A percentile compares a stretch with the other conserved stretches of the same genome.
phyloP scores from a whole-genome alignment of 2,113 vertebrate species.

The Varanus komodoensis region DNA sequence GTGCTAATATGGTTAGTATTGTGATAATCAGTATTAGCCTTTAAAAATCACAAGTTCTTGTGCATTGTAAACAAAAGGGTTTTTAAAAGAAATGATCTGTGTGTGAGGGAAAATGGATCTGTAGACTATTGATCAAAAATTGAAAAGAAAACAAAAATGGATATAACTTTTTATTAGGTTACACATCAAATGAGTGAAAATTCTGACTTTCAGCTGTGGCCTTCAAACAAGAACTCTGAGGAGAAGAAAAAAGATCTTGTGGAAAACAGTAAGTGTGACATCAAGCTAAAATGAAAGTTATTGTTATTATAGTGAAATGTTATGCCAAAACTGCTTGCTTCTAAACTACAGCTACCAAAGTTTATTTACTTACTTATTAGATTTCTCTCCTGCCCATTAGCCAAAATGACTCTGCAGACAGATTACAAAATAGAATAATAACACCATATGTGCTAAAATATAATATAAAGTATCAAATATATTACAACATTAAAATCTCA shows the following conservation, averaged over 20 bases:
- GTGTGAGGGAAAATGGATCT: neutral
- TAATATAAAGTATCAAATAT: too few species aligned
- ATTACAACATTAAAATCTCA: too few species aligned
- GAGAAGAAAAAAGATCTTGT: constrained; percentile 10
- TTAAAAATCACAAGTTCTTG: neutral
- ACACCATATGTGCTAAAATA: too few species aligned
- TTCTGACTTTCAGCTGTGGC: neutral
- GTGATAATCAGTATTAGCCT: neutral
- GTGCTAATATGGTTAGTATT: constrained; percentile 2
- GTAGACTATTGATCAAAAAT: neutral
- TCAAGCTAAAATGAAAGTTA: neutral
- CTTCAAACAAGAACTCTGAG: neutral
- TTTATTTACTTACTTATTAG: too few species aligned
- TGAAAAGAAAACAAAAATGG: neutral
- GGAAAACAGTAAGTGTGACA: constrained; percentile 39
- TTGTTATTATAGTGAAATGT: neutral
- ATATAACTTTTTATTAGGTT: constrained; percentile 30
- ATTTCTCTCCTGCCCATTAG: too few species aligned
- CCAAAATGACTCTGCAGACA: too few species aligned
- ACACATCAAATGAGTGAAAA: constrained; percentile 9
- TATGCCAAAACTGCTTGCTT: neutral
- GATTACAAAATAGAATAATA: too few species aligned
- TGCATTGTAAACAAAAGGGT: neutral
- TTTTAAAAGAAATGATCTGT: neutral
- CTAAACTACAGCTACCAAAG: neutral